Evolutionary conservation across 1,140 invertebrate species (phyloP).

Genomic region (Apis laboriosa): DNA sequence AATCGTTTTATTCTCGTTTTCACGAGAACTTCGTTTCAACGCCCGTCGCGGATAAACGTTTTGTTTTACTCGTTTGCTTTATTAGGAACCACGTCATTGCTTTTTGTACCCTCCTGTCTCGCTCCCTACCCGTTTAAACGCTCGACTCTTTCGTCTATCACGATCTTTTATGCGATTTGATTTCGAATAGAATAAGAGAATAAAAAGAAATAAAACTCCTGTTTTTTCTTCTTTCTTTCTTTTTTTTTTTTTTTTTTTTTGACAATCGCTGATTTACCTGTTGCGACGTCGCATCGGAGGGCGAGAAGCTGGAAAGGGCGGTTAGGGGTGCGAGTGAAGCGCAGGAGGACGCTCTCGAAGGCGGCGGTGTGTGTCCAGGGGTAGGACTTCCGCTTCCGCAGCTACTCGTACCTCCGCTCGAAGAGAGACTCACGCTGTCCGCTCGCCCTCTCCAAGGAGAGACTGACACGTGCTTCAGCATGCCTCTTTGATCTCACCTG

Average conservation of each 20-base stretch:
- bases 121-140: constrained; percentile 24
- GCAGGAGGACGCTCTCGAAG: constrained; percentile 79
- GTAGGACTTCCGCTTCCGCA: constrained; percentile 80
- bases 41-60: constrained; percentile 37
- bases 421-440: constrained; percentile 90
- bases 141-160: not conserved
- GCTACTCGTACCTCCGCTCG: constrained; percentile 86
- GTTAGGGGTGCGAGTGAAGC: constrained; percentile 77
- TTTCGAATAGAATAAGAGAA: too few relatives aligned
- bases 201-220: too few relatives aligned
- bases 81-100: constrained; percentile 47
- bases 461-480: constrained; percentile 95
- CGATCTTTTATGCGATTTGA: not conserved
- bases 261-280: constrained; percentile 68
- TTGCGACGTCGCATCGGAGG: constrained; percentile 72
- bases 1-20: constrained; percentile 56
- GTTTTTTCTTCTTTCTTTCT: too few relatives aligned
- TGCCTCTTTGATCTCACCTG: constrained; percentile 74
- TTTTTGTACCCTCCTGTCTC: constrained; percentile 57
- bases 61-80: constrained; percentile 52
- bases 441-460: constrained; percentile 90
- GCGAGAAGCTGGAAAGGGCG: constrained; percentile 77
- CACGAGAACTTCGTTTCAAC: constrained; percentile 54
- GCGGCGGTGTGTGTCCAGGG: constrained; percentile 78
- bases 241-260: too few relatives aligned